Conservation (phyloP, 2,113 vertebrate genomes). For the Dicerorhinus sumatrensis region DNA sequence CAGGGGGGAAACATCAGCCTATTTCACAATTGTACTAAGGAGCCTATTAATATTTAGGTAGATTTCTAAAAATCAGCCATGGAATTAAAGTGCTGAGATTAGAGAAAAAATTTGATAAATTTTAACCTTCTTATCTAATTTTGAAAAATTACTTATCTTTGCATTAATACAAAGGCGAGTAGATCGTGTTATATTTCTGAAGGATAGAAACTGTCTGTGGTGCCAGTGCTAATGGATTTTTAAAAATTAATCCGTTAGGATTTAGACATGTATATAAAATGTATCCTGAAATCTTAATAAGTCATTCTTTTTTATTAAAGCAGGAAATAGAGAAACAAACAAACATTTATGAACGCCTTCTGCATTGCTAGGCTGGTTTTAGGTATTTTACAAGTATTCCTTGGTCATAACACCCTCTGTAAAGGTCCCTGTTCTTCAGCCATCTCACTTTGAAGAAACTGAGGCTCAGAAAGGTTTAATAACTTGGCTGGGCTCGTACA, state of each 20-base stretch:
- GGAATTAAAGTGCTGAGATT: background rate
- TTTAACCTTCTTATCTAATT: conserved; percentile 23
- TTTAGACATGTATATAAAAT: conserved; percentile 3
- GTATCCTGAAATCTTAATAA: background rate
- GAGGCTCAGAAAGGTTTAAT: background rate
- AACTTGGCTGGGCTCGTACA: too few species aligned
- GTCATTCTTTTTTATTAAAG: background rate
- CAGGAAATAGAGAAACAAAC: background rate
- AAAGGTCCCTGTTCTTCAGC: background rate
- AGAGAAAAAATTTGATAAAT: background rate
- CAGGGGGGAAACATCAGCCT: background rate
- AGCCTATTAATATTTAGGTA: background rate
- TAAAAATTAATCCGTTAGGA: background rate
- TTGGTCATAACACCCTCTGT: background rate
- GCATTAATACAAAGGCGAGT: background rate
- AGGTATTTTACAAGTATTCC: background rate
- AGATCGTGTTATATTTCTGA: background rate
- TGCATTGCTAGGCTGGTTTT: background rate
- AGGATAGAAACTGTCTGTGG: background rate
- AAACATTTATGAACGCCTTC: background rate
- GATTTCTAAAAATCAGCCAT: background rate
- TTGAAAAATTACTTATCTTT: background rate
- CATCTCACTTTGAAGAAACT: background rate
- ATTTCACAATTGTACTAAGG: background rate
- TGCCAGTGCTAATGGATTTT: background rate